Conservation (phyloP, 2,113 vertebrate species). For the Larimichthys polyactis region DNA sequence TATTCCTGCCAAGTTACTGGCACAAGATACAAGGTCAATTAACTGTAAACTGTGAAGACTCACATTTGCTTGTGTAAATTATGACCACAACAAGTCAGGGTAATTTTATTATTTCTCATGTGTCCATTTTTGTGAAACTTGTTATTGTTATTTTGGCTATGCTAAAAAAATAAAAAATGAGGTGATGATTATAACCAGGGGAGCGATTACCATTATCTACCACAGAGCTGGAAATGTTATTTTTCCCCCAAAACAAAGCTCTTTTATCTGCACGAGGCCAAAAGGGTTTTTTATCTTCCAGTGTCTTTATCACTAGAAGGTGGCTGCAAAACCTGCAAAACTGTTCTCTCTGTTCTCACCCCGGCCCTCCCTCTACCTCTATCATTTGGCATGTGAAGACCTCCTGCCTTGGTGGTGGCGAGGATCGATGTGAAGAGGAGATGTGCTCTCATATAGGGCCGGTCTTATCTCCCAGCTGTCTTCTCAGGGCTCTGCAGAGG, state of each 20-base stretch:
- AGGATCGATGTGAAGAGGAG: slow-evolving; percentile 77
- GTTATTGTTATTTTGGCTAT: slow-evolving; percentile 2
- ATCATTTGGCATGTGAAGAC: slow-evolving; percentile 79
- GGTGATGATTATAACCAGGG: slow-evolving; percentile 40
- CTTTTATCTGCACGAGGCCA: slow-evolving; percentile 45
- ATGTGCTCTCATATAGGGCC: slow-evolving; percentile 69
- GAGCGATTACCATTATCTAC: slow-evolving; percentile 61
- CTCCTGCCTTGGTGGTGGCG: slow-evolving; percentile 74
- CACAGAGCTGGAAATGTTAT: slow-evolving; percentile 49
- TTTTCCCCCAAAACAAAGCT: slow-evolving; percentile 58
- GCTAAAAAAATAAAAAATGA: slow-evolving; percentile 18
- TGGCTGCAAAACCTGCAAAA: slow-evolving; percentile 71
- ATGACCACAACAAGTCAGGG: slow-evolving; percentile 15
- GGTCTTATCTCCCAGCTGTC: slow-evolving; percentile 82
- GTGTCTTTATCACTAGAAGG: slow-evolving; percentile 76
- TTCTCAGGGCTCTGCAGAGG: slow-evolving; percentile 71
- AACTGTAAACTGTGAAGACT: slow-evolving; percentile 51
- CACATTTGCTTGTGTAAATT: slow-evolving; percentile 24
- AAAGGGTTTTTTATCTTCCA: slow-evolving; percentile 71
- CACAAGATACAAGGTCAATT: slow-evolving; percentile 62
- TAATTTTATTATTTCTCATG: not conserved
- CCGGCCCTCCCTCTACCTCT: slow-evolving; percentile 52
- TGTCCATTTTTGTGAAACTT: slow-evolving; percentile 3
- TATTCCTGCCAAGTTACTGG: slow-evolving; percentile 57
- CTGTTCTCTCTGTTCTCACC: slow-evolving; percentile 55